Evolutionary conservation across 2,888 invertebrate genomes (phyloP), one percentile per base, ranked within the genome.

Genomic region (Strigamia crassipes): DNA sequence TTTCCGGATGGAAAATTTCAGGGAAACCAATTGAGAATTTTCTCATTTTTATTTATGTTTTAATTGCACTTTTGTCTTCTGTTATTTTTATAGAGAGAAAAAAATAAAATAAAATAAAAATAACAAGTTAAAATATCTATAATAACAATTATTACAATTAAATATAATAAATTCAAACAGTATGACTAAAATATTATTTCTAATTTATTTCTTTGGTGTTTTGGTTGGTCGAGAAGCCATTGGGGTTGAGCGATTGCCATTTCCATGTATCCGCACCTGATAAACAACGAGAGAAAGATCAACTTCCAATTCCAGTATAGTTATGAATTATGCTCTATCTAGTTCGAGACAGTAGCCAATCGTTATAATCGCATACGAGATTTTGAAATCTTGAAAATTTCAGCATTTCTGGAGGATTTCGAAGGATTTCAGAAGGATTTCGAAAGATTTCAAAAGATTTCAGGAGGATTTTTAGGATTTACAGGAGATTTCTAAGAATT

Each of bases 161-260:
- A 38, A 38, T 38, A 38, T 2, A 38, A 38, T 38, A 38, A 38
- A 38, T 38, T 38, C 4, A 38, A 38, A 38, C 10, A 38, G 4
- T 38, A 38, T 38, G 38, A 38, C 38, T 38, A 6, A 6, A 9
- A 38, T 38, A 4, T 38, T 38, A 38, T 38, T 38, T 38, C 10
- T 38, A 6, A 38, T 38, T 38, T 38, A 38, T 38, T 38, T 38
- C 38, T 38, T 51, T 51, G 51, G n/a, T 51, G 6, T 3, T 13
- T 51, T 51, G 51, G 10, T 51, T 1, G 3, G 6, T 18, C 18
- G 51, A 51, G 77, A 86, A 95, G 0, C 96, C 96, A 83, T 92
- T 90, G 0, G 96, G 96, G 89, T 96, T 94, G 81, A 89, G 89
- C 80, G 92, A 91, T 88, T 96, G 96, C 96, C 96, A 96, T 81